phyloP scores from a whole-genome alignment of 2,888 invertebrate genomes.

The Rhimphoctona megacephalus region DNA sequence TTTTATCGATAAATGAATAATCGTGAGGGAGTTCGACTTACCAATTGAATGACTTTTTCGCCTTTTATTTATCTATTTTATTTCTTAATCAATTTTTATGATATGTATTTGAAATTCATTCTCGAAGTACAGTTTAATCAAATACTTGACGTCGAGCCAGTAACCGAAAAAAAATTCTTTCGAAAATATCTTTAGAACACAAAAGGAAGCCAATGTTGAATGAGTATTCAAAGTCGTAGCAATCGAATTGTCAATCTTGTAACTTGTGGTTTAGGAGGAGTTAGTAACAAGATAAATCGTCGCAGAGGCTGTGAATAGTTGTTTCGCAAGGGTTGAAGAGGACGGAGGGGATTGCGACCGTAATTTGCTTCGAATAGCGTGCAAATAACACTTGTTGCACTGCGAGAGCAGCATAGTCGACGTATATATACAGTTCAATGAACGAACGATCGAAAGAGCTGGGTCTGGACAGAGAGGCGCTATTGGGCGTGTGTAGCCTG shows the following conservation, averaged over 20 bases:
- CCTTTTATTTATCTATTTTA: too few relatives aligned
- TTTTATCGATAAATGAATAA: too few relatives aligned
- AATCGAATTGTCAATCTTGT: conserved; percentile 5
- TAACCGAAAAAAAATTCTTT: too few relatives aligned
- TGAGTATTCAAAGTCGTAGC: not conserved
- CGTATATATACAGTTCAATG: conserved; percentile 42
- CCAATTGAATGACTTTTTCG: too few relatives aligned
- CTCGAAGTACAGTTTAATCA: too few relatives aligned
- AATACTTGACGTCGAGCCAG: too few relatives aligned
- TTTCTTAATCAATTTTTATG: too few relatives aligned
- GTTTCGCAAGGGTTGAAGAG: conserved; percentile 27
- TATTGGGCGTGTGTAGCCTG: conserved; percentile 26
- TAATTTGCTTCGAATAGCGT: conserved; percentile 67
- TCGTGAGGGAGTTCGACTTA: too few relatives aligned
- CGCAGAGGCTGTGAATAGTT: conserved; percentile 67
- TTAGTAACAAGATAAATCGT: conserved; percentile 21
- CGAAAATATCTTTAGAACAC: too few relatives aligned
- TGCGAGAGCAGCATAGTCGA: conserved; percentile 25
- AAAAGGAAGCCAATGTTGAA: not conserved
- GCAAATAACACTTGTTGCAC: conserved; percentile 70
- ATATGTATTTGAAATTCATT: too few relatives aligned
- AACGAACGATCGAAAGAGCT: conserved; percentile 64
- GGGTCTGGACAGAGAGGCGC: conserved; percentile 33
- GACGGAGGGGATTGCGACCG: conserved; percentile 27
- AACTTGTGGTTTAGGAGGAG: conserved; percentile 12